Evolutionary conservation across 2,888 invertebrate species (phyloP).

Genomic region (Odontocolon sp.): DNA sequence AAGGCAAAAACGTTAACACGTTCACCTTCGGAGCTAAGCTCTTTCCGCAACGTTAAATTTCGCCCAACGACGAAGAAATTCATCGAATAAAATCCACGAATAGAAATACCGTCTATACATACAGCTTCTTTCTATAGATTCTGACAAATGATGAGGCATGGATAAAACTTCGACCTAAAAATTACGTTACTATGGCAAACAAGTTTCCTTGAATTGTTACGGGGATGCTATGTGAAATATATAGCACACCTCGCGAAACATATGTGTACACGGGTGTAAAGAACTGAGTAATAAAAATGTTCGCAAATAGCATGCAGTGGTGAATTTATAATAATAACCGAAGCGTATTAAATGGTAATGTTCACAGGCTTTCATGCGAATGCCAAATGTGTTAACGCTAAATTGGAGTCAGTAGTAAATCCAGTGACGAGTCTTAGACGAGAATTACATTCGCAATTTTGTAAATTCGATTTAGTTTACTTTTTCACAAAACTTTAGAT

Average conservation of each 20-base stretch:
- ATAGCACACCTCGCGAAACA: not conserved
- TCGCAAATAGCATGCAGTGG: not conserved
- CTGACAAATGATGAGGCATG: not conserved
- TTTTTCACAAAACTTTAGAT: not conserved
- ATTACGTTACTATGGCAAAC: slow-evolving; percentile 5
- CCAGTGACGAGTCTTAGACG: no score
- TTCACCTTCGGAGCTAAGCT: slow-evolving; percentile 7
- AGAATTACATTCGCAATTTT: no score
- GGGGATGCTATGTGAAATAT: not conserved
- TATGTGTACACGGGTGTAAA: not conserved
- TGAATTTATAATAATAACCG: slow-evolving; percentile 10
- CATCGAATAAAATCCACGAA: slow-evolving; percentile 38
- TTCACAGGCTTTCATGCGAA: not conserved
- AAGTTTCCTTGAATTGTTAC: slow-evolving; percentile 2
- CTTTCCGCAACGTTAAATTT: slow-evolving; percentile 41
- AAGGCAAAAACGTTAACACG: slow-evolving; percentile 29
- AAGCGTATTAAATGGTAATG: slow-evolving; percentile 20
- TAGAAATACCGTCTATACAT: slow-evolving; percentile 10
- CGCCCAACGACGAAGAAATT: slow-evolving; percentile 2
- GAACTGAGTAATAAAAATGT: slow-evolving; percentile 11
- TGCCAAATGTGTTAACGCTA: not conserved
- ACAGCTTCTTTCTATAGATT: not conserved
- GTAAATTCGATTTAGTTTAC: no score
- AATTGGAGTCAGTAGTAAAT: not conserved
- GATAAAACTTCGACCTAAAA: slow-evolving; percentile 25